Conservation (phyloP, 2,888 invertebrate species). For the Cybosia mesomella region DNA sequence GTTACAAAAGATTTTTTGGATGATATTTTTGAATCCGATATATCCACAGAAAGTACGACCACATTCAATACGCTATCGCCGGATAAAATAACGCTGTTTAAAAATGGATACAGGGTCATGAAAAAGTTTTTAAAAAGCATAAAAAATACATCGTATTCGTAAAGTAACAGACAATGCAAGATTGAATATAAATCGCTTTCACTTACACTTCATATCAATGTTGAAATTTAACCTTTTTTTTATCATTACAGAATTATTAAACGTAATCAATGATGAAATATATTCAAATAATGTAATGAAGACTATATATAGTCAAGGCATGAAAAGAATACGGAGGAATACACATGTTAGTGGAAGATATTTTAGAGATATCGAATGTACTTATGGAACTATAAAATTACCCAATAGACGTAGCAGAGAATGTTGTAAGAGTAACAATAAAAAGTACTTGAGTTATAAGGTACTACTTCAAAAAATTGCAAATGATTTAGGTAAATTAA, state of each 20-base stretch:
- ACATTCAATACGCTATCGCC: slow-evolving; percentile 53
- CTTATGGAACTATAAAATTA: slow-evolving; percentile 7
- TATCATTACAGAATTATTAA: slow-evolving; percentile 34
- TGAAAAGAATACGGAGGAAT: slow-evolving; percentile 21
- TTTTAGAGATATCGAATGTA: slow-evolving; percentile 8
- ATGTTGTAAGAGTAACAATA: slow-evolving; percentile 9
- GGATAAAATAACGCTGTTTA: slow-evolving; percentile 59
- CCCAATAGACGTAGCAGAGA: neutral
- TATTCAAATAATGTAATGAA: slow-evolving; percentile 7
- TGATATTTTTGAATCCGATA: slow-evolving; percentile 77
- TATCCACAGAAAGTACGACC: slow-evolving; percentile 63
- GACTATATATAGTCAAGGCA: neutral
- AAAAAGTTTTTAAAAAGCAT: slow-evolving; percentile 69
- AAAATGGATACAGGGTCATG: slow-evolving; percentile 63
- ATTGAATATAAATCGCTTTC: neutral
- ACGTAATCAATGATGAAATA: slow-evolving; percentile 18
- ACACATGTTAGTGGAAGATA: slow-evolving; percentile 12
- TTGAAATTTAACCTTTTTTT: slow-evolving; percentile 11
- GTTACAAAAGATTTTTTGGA: slow-evolving; percentile 77
- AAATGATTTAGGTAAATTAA: slow-evolving; percentile 25
- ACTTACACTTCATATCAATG: neutral
- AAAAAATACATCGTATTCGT: slow-evolving; percentile 41
- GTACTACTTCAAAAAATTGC: slow-evolving; percentile 28
- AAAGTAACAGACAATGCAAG: neutral
- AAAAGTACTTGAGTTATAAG: slow-evolving; percentile 29